Base-by-base conservation (phyloP, 2,888 invertebrate genomes). In the Brachyptera risi region DNA sequence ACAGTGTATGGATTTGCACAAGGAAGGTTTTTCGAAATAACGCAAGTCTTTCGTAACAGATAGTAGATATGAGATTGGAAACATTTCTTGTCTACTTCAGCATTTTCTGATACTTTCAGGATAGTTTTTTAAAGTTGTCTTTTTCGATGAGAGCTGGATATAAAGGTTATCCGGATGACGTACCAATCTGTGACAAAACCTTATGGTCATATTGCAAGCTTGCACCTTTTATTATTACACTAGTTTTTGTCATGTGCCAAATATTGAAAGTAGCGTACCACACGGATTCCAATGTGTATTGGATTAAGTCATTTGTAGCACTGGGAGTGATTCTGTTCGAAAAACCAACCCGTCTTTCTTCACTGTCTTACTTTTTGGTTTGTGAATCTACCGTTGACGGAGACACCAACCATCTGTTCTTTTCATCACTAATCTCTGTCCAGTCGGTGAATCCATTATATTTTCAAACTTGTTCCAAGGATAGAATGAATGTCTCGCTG, bases 21-120 rank as follows among this genome's bases (percentile, higher is more conserved):
- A n/a, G n/a, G n/a, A n/a, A n/a, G n/a, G n/a, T n/a, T n/a, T n/a
- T n/a, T n/a, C n/a, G n/a, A n/a, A n/a, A n/a, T n/a, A n/a, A n/a
- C n/a, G n/a, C n/a, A n/a, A n/a, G n/a, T n/a, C n/a, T n/a, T n/a
- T n/a, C n/a, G 54, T 21, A 37, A 54, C 54, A 37, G 54, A 54
- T 54, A 54, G 54, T 54, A 54, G 13, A 54, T 54, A n/a, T n/a
- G 37, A 54, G 54, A 54, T 54, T 54, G 54, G 54, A 37, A 54
- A 54, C 35, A 37, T 61, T 61, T 63, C 61, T 56, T 59, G 61
- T 40, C 42, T 59, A 59, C 61, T 61, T 63, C 63, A 63, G 63
- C 63, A 57, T 59, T 61, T 63, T 54, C 37, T 54, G 54, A 35
- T 54, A 54, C 54, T 54, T 54, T 54, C 19, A 19, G 37, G 54